Evolutionary conservation across 1,140 invertebrate genomes (phyloP).

Genomic region (Rhopalosiphum maidis): DNA sequence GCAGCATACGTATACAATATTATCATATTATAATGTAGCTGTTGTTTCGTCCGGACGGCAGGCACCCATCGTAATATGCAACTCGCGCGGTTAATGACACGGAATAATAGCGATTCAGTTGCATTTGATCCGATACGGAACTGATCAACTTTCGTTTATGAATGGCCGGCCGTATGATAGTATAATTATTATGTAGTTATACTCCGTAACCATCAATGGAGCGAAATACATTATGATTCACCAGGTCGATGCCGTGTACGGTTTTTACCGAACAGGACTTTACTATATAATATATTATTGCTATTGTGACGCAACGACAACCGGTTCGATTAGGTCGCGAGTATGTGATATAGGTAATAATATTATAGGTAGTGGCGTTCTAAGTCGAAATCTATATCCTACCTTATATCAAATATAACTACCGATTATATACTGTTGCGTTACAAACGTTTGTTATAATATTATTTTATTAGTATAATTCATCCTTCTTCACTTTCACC

Average conservation of each 20-base stretch:
- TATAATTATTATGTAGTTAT: not conserved
- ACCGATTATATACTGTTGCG: not conserved
- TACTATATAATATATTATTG: not conserved
- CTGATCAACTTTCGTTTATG: slow-evolving; percentile 39
- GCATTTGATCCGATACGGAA: slow-evolving; percentile 13
- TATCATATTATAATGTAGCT: not conserved
- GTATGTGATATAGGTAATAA: not conserved
- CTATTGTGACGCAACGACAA: slow-evolving; percentile 35
- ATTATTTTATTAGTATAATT: slow-evolving; percentile 1
- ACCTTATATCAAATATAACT: not conserved
- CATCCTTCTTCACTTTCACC: slow-evolving; percentile 44
- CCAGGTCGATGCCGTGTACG: not conserved
- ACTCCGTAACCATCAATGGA: not conserved
- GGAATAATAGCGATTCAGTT: not conserved
- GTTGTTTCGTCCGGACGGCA: not conserved
- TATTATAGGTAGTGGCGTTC: no score
- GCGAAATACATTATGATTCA: slow-evolving; percentile 40
- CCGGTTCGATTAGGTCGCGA: not conserved
- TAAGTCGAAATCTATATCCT: not conserved
- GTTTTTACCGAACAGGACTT: slow-evolving; percentile 46
- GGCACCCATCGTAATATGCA: slow-evolving; percentile 4
- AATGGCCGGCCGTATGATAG: not conserved
- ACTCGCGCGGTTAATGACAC: slow-evolving; percentile 24
- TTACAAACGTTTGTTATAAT: not conserved
- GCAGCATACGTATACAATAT: not conserved